Evolutionary conservation across 2,888 invertebrate genomes (phyloP), one percentile per base, ranked within the genome.

Genomic region (Arge pagana): DNA sequence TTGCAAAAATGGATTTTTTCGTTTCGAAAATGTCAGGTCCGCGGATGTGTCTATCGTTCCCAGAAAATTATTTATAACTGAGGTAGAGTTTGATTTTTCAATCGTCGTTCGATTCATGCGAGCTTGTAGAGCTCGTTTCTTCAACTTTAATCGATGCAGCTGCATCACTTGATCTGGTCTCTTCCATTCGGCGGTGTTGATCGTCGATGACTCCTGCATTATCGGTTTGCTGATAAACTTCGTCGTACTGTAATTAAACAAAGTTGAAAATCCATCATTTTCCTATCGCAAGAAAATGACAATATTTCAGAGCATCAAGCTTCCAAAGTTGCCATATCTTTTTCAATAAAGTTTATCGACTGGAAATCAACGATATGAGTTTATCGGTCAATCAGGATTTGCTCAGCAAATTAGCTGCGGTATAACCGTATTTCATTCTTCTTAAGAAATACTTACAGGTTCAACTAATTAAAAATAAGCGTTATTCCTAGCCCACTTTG

Each of bases 1-100:
- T 82, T 83, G 86, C 16, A 82, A 78, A 78, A 91, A 92, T 6
- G 91, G 91, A 75, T 91, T 91, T 70, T 85, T 89, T 45, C 90
- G 82, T 69, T 90, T 91, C 42, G 83, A 83, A 16, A 81, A 76
- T 24, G 33, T 13, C 23, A 13, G 24, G 24, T 18, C 35, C n/a
- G 18, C 19, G 19, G 6, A 10, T 8, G 11, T n/a, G 5, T 33
- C 24, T n/a, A 3, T 35, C 40, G n/a, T 11, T 23, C 8, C 24
- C 3, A 15, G 10, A 10, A 26, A 11, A n/a, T n/a, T 19, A 26
- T 43, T 41, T 16, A 41, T 45, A 19, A 26, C 31, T 35, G 30
- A 42, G 24, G 61, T 56, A 42, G 66, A 68, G 37, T 71, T 69
- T 1, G 60, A 65, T 28, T 67, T 68, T 35, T 62, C 61, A 2